Evolutionary conservation across 1,140 invertebrate species (phyloP), one percentile per base, ranked within the genome.

Genomic region (Acyrthosiphon pisum): DNA sequence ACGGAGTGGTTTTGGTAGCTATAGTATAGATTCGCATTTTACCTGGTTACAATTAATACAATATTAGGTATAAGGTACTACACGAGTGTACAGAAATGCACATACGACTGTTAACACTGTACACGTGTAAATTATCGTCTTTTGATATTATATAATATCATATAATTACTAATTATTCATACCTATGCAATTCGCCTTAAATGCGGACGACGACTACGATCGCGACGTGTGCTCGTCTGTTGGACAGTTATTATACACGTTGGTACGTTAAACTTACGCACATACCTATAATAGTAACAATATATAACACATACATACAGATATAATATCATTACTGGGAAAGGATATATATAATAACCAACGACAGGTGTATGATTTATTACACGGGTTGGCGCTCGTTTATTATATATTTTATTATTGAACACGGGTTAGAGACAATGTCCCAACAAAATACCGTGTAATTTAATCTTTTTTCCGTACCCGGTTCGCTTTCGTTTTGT

Each of bases 381-480:
- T 76, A 6, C 60, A 20, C 60, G 11, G n/a, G 30, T 76, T n/a
- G 60, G 60, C 60, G 14, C n/a, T 76, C 60, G 60, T 76, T n/a
- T 68, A 68, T 56, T n/a, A 68, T n/a, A 68, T n/a, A n/a, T n/a
- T n/a, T 68, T 68, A 26, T 68, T 30, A 76, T 76, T n/a, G 60
- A 76, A 76, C 30, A 18, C 30, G 60, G 30, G 60, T 6, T n/a
- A 76, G 60, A 76, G 60, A 76, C 60, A 76, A 76, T 76, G 60
- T 76, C 14, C 30, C 30, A 3, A 18, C 60, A 76, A 76, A 76
- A 76, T 18, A n/a, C 60, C 60, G 60, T 18, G 60, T 76, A 76
- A 76, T 76, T 76, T 76, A 76, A 76, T 76, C 14, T 76, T 68
- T 68, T 68, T 76, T 76, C 20, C 60, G 60, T 76, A 76, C 60